A percentile compares a stretch with the other conserved stretches of the same genome.
These are phyloP conservation scores for Eutolmus rufibarbis DNA, from an alignment of 2,888 invertebrate genomes.

Conservation along the genomic window DNA sequence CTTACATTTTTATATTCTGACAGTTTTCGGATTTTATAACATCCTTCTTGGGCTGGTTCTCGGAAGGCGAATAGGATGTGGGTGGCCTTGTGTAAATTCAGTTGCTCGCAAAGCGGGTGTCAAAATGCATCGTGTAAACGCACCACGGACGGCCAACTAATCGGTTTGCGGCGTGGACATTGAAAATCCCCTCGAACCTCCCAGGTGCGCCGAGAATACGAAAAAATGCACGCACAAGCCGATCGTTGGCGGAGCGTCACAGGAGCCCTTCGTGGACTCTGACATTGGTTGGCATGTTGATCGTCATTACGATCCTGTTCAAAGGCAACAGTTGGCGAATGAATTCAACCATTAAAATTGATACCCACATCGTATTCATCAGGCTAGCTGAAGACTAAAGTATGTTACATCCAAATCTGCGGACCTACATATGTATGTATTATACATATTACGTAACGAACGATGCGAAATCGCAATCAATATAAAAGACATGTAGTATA, in stretches of 20 bases:
- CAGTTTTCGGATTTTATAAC: constrained; percentile 38
- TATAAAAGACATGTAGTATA: too few species aligned
- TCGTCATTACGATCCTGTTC: not conserved
- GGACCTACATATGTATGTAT: too few species aligned
- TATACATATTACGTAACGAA: too few species aligned
- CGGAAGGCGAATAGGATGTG: constrained; percentile 31
- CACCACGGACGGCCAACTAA: not conserved
- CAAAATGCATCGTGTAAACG: constrained; percentile 5
- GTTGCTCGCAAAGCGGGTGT: not conserved
- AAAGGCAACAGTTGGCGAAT: not conserved
- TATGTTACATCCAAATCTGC: too few species aligned
- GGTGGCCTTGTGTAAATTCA: constrained; percentile 21
- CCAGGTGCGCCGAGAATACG: not conserved
- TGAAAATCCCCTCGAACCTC: not conserved
- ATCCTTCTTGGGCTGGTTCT: constrained; percentile 28
- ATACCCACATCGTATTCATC: too few species aligned
- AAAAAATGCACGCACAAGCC: not conserved
- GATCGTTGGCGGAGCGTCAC: not conserved
- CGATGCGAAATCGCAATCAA: too few species aligned
- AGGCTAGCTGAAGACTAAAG: too few species aligned
- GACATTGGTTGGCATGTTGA: not conserved
- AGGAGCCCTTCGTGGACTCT: not conserved
- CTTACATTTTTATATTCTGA: constrained; percentile 32
- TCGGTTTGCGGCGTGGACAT: not conserved
- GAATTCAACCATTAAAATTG: not conserved